A percentile compares a stretch with the other conserved stretches of the same genome.
Conservation (phyloP, 92 coral and sea anemone genomes). For the Palythoa caribaeorum region DNA sequence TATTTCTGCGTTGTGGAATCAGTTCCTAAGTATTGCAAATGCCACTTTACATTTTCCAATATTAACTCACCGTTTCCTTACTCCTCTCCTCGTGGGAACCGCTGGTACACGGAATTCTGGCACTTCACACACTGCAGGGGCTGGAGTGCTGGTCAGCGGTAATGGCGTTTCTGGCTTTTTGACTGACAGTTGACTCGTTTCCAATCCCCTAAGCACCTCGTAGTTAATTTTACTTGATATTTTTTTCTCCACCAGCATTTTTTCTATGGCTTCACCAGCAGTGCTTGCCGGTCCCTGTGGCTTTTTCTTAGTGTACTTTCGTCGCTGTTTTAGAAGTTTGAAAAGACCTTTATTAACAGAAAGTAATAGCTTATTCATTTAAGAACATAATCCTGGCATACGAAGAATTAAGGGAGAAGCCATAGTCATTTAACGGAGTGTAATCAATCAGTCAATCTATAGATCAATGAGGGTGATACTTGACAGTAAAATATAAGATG, state of each 20-base stretch:
- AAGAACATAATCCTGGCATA: not conserved
- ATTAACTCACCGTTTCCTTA: constrained; percentile 71
- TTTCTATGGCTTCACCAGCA: constrained; percentile 98
- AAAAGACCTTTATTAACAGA: not conserved
- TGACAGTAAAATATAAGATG: too few relatives aligned
- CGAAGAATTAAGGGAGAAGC: not conserved
- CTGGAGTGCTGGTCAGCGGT: constrained; percentile 53
- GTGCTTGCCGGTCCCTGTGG: constrained; percentile 84
- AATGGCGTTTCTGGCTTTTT: constrained; percentile 18
- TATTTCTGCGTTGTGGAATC: too few relatives aligned
- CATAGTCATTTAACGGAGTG: too few relatives aligned
- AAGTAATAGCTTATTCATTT: not conserved
- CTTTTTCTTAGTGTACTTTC: constrained; percentile 81
- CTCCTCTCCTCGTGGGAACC: constrained; percentile 77
- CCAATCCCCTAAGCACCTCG: constrained; percentile 93
- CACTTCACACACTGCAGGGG: constrained; percentile 28
- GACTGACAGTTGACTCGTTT: constrained; percentile 73
- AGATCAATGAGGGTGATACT: too few relatives aligned
- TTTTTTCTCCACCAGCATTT: constrained; percentile 97
- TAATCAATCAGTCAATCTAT: too few relatives aligned
- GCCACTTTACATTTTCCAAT: too few relatives aligned
- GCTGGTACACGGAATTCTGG: constrained; percentile 79
- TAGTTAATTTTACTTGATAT: constrained; percentile 97
- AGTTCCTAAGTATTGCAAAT: not conserved
- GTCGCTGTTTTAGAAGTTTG: constrained; percentile 65